phyloP scores from a whole-genome alignment of 2,797 vertebrate species.

The Decapterus maruadsi region DNA sequence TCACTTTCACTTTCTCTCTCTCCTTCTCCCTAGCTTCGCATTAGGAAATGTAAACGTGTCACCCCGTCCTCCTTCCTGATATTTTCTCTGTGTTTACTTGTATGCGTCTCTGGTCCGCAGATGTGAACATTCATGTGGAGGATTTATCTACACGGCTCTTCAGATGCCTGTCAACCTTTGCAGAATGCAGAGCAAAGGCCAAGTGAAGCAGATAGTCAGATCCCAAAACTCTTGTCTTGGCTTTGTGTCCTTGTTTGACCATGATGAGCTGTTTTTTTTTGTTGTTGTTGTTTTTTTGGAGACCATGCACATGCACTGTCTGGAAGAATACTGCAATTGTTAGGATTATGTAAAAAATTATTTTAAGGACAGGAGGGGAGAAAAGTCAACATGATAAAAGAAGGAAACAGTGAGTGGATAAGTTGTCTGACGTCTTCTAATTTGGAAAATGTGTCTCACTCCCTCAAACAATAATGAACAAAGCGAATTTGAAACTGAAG shows the following conservation, averaged over 20 bases:
- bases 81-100: conserved; percentile 47
- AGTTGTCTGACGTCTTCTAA: conserved; percentile 56
- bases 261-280: neutral
- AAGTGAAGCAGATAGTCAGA: conserved; percentile 33
- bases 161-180: conserved; percentile 31
- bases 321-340: conserved; percentile 3
- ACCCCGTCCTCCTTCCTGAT: conserved; percentile 27
- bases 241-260: conserved; percentile 44
- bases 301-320: neutral
- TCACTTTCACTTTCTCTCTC: conserved; percentile 66
- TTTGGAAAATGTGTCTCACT: conserved; percentile 74
- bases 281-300: neutral
- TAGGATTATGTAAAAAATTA: conserved; percentile 13
- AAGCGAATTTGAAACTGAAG: conserved; percentile 28
- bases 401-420: conserved; percentile 28
- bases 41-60: conserved; percentile 71
- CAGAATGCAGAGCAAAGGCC: conserved; percentile 31
- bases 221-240: conserved; percentile 4
- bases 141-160: conserved; percentile 34
- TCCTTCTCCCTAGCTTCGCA: conserved; percentile 30
- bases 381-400: conserved; percentile 24
- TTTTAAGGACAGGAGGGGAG: conserved; percentile 10
- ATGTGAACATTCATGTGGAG: conserved; percentile 57
- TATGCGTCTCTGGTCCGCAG: conserved; percentile 67
- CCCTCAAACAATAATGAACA: conserved; percentile 57